Conservation (phyloP, 2,888 invertebrate species). For the Perdita meconis region DNA sequence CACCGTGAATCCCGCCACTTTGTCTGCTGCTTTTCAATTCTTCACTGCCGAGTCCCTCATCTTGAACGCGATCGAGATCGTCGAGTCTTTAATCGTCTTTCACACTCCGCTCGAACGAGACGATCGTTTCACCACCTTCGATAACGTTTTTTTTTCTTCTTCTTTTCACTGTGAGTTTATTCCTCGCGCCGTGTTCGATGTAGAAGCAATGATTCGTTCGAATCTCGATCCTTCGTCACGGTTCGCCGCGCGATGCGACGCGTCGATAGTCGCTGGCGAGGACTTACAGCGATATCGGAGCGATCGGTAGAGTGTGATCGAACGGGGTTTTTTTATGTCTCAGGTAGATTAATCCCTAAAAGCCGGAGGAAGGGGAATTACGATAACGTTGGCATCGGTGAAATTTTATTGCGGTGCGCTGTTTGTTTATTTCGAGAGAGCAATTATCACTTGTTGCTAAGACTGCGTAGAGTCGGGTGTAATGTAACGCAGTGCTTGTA, state of each 20-base stretch:
- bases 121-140: too few relatives aligned
- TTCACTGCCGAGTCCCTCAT: slow-evolving; percentile 34
- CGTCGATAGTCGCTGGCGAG: slow-evolving; percentile 22
- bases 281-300: slow-evolving; percentile 29
- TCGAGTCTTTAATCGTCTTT: not conserved
- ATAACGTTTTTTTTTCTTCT: not conserved
- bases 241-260: slow-evolving; percentile 35
- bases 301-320: slow-evolving; percentile 31
- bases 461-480: too few relatives aligned
- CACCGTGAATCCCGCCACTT: slow-evolving; percentile 77
- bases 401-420: too few relatives aligned
- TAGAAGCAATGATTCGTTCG: not conserved
- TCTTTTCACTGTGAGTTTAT: too few relatives aligned
- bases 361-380: too few relatives aligned
- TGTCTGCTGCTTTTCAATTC: slow-evolving; percentile 43
- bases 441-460: too few relatives aligned
- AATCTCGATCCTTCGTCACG: slow-evolving; percentile 33
- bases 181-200: too few relatives aligned
- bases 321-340: not conserved
- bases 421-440: too few relatives aligned
- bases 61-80: not conserved
- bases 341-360: not conserved
- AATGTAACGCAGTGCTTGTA: too few relatives aligned
- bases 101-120: not conserved
- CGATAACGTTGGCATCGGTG: too few relatives aligned